A percentile compares a stretch with the other conserved stretches of the same genome.
These are phyloP conservation scores for Gymnothorax javanicus DNA, from an alignment of 2,797 vertebrate species.

Conservation along the genomic window DNA sequence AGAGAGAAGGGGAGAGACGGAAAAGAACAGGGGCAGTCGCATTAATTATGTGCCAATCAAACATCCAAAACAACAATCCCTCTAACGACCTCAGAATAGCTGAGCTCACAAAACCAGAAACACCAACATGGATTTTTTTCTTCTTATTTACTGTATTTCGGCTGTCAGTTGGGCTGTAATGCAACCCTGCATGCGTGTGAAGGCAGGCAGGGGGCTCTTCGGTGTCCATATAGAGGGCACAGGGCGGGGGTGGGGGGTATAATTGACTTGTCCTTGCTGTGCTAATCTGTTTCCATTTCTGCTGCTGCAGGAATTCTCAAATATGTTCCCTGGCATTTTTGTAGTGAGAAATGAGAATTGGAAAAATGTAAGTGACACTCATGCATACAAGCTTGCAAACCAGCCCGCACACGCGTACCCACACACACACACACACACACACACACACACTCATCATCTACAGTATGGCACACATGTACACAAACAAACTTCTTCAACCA, in stretches of 20 bases:
- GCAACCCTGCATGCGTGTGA: conserved; percentile 8
- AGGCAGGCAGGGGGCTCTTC: not conserved
- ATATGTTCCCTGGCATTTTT: not conserved
- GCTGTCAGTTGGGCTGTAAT: not conserved
- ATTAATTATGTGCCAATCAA: conserved; percentile 43
- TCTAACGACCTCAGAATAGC: conserved; percentile 27
- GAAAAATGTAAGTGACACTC: not conserved
- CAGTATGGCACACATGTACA: too few species aligned
- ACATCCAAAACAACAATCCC: conserved; percentile 11
- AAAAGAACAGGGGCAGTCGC: conserved; percentile 37
- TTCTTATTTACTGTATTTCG: not conserved
- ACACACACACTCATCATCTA: too few species aligned
- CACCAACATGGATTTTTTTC: conserved; percentile 17
- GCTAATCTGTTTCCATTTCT: conserved; percentile 4
- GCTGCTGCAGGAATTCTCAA: conserved; percentile 4
- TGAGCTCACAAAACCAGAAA: conserved; percentile 26
- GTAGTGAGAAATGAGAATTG: conserved; percentile 28
- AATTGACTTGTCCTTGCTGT: not conserved
- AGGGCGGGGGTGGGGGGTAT: too few species aligned
- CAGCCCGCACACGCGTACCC: too few species aligned
- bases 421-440: too few species aligned
- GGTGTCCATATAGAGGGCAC: not conserved
- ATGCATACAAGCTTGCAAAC: not conserved
- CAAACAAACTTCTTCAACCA: not conserved
- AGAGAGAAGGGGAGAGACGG: not conserved